phyloP scores from a whole-genome alignment of 2,113 vertebrate genomes.

The Rhabdornis inornatus region DNA sequence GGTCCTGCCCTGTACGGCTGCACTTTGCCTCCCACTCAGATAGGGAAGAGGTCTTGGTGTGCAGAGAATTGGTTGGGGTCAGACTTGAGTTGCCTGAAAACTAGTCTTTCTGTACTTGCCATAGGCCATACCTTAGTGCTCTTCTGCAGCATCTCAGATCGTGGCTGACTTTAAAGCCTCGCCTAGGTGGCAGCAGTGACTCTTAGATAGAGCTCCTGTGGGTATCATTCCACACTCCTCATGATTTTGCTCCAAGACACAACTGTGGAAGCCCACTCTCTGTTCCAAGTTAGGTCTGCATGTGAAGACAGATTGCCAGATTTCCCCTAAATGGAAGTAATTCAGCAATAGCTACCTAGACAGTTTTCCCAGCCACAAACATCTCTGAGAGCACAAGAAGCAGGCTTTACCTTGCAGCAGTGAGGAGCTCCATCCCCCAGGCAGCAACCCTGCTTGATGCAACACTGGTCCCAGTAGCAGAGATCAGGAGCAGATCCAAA shows the following conservation, averaged over 20 bases:
- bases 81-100: neutral
- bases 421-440: neutral
- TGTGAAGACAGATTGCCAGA: neutral
- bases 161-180: neutral
- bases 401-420: neutral
- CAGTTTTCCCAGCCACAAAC: neutral
- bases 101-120: neutral
- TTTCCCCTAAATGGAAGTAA: neutral
- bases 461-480: neutral
- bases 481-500: neutral
- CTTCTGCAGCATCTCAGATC: neutral
- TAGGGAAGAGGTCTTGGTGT: neutral
- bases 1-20: accelerated
- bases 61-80: neutral
- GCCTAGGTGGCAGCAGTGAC: constrained; percentile 35
- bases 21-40: neutral
- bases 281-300: neutral
- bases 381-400: constrained; percentile 3
- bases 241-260: neutral
- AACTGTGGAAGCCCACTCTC: neutral
- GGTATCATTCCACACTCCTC: neutral
- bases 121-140: neutral
- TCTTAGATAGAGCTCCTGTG: neutral
- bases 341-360: neutral
- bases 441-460: neutral